A percentile compares a stretch with the other conserved stretches of the same genome.
Evolutionary conservation across 2,113 vertebrate species (phyloP).

Genomic region (Rhinolophus ferrumequinum): DNA sequence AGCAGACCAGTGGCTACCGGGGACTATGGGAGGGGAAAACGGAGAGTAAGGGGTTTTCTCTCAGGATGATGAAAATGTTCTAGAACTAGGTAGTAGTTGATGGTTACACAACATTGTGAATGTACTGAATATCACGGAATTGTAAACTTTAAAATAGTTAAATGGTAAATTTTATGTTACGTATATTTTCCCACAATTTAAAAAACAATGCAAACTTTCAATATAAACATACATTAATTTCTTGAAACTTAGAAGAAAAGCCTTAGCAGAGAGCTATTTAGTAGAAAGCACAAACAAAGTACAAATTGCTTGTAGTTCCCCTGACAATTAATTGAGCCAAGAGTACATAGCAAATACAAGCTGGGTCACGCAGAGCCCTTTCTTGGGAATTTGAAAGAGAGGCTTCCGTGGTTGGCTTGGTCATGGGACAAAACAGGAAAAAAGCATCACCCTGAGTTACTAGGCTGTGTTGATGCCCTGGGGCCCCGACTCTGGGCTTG

Average conservation of each 20-base stretch:
- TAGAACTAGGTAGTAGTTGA: not conserved
- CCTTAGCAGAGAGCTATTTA: not conserved
- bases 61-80: not conserved
- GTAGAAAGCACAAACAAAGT: not conserved
- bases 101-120: not conserved
- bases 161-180: not conserved
- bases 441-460: no score
- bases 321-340: not conserved
- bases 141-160: not conserved
- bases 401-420: not conserved
- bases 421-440: not conserved
- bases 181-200: not conserved
- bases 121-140: not conserved
- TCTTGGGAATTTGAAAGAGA: not conserved
- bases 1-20: not conserved
- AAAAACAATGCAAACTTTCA: not conserved
- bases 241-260: not conserved
- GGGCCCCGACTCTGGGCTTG: not conserved
- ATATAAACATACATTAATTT: not conserved
- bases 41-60: not conserved
- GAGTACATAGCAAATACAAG: not conserved
- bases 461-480: not conserved
- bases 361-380: not conserved
- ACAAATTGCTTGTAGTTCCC: not conserved
- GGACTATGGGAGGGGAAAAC: not conserved